These are phyloP conservation scores for Empidonax traillii DNA, from an alignment of 2,113 vertebrate species.

Conservation along the genomic window DNA sequence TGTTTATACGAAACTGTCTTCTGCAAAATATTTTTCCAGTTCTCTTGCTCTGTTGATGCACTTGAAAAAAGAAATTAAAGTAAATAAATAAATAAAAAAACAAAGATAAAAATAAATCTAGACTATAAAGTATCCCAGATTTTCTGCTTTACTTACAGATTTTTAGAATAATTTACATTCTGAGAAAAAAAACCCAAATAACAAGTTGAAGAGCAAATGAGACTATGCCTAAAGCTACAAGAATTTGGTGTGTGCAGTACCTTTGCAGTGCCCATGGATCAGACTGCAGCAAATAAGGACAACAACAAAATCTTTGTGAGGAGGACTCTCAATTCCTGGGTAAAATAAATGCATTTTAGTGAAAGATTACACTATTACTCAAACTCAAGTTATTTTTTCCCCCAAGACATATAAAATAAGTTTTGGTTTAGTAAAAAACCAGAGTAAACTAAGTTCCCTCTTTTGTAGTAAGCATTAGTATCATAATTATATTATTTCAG, in stretches of 20 bases:
- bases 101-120: not conserved
- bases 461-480: not conserved
- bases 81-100: not conserved
- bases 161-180: not conserved
- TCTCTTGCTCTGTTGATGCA: not conserved
- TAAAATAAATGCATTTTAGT: not conserved
- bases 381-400: not conserved
- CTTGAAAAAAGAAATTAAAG: not conserved
- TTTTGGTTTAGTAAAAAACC: not conserved
- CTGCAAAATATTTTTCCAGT: not conserved
- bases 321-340: not conserved
- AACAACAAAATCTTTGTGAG: not conserved
- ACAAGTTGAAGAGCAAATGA: not conserved
- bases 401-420: not conserved
- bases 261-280: not conserved
- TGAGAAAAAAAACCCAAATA: not conserved
- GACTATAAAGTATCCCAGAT: not conserved
- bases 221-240: not conserved
- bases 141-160: not conserved
- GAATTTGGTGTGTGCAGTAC: not conserved
- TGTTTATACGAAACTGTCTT: not conserved
- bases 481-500: not conserved
- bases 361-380: not conserved
- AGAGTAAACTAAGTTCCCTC: not conserved
- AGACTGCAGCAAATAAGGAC: not conserved